Conservation (phyloP, 2,797 vertebrate genomes). For the Zenarchopterus dispar region DNA sequence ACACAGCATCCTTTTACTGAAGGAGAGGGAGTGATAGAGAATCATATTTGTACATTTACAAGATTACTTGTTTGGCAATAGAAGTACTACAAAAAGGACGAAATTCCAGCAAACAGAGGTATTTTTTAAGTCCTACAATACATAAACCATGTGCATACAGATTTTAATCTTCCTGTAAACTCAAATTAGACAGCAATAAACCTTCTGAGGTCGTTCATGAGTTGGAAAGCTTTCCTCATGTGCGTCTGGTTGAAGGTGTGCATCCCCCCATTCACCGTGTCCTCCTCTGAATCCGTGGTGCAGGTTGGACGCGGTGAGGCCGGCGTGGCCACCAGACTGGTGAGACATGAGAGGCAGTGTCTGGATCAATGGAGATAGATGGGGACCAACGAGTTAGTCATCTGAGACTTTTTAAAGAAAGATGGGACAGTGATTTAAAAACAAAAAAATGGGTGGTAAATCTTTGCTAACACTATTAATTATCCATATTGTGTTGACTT, state of each 20-base stretch:
- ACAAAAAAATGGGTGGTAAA: too few species aligned
- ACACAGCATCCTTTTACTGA: slow-evolving; percentile 92
- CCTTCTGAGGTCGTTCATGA: slow-evolving; percentile 97
- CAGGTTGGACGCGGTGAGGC: slow-evolving; percentile 75
- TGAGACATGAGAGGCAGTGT: slow-evolving; percentile 54
- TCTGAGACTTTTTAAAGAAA: not conserved
- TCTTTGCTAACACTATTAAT: too few species aligned
- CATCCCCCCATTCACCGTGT: slow-evolving; percentile 83
- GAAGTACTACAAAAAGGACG: too few species aligned
- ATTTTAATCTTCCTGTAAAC: too few species aligned
- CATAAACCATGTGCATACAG: too few species aligned
- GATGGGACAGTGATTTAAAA: not conserved
- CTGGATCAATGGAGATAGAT: slow-evolving; percentile 27
- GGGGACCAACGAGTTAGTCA: slow-evolving; percentile 13
- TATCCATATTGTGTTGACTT: too few species aligned
- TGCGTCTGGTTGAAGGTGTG: slow-evolving; percentile 90
- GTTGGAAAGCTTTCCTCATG: slow-evolving; percentile 94
- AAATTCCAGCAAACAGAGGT: too few species aligned
- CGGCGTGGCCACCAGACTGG: slow-evolving; percentile 77
- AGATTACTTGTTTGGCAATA: too few species aligned
- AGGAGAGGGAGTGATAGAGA: slow-evolving; percentile 14
- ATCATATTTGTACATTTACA: too few species aligned
- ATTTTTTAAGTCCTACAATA: not conserved
- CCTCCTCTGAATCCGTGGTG: slow-evolving; percentile 84
- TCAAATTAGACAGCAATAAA: slow-evolving; percentile 42